Evolutionary conservation across 2,113 vertebrate genomes (phyloP).

Genomic region (rat (Rattus norvegicus)): GRCr8 NC_086030.1:47673501-47674000

Average conservation of each 20-base stretch:
- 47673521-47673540: background rate
- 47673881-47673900: background rate
- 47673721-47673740: background rate
- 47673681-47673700: background rate
- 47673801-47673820: background rate
- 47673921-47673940: background rate
- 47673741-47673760: background rate
- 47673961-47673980: no score
- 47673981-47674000: background rate
- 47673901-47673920: background rate
- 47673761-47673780: background rate
- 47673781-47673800: background rate
- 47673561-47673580: background rate
- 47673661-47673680: background rate
- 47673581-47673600: background rate
- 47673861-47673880: background rate
- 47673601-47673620: no score
- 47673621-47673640: background rate
- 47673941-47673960: background rate
- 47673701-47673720: background rate
- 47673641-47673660: background rate
- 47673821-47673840: background rate
- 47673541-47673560: background rate
- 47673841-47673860: background rate
- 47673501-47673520: background rate